A percentile compares a stretch with the other conserved stretches of the same genome.
Conservation (phyloP, 2,113 vertebrate genomes). For the Hippocampus barbouri region DNA sequence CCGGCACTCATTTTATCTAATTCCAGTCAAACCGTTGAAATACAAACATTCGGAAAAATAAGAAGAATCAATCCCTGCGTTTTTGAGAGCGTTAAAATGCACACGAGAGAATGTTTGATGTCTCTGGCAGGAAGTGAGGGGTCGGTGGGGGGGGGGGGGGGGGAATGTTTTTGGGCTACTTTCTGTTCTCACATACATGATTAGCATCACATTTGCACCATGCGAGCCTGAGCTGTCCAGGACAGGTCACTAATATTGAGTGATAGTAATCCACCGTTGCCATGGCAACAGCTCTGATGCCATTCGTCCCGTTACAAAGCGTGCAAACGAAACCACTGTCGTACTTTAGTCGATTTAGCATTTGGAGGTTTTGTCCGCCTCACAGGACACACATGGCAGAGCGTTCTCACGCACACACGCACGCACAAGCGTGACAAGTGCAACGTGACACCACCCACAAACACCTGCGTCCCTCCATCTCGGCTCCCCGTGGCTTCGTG, state of each 20-base stretch:
- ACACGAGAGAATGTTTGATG: not conserved
- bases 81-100: not conserved
- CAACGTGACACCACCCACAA: conserved; percentile 9
- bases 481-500: conserved; percentile 7
- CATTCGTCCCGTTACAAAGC: not conserved
- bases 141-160: too few species aligned
- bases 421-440: not conserved
- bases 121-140: too few species aligned
- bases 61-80: conserved; percentile 19
- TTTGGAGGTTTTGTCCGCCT: not conserved
- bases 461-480: conserved; percentile 15
- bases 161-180: too few species aligned
- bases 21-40: conserved; percentile 23
- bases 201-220: not conserved
- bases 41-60: conserved; percentile 7
- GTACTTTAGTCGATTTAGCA: not conserved
- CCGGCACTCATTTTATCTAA: conserved; percentile 15
- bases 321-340: not conserved
- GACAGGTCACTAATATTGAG: not conserved
- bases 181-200: too few species aligned
- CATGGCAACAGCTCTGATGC: not conserved
- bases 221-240: not conserved
- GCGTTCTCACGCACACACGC: too few species aligned
- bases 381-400: not conserved
- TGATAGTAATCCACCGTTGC: not conserved